Percentiles rank a stretch among this genome's conserved stretches.
Conservation (phyloP, 2,888 invertebrate species). For the Stictocephala bisonia region DNA sequence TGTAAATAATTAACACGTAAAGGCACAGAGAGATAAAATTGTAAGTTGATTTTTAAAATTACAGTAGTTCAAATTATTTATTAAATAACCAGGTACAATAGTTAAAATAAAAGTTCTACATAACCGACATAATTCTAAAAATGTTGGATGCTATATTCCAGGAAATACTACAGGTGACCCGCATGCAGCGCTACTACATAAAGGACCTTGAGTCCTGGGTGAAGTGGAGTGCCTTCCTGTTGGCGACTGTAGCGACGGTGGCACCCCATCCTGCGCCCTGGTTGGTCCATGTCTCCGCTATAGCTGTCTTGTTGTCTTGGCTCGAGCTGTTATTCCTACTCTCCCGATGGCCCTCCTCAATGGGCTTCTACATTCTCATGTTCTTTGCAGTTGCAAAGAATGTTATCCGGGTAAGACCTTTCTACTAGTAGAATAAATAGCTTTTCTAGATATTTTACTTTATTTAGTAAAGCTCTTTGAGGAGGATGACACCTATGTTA, state of each 20-base stretch:
- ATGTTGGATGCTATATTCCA: no score
- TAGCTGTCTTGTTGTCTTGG: slow-evolving; percentile 69
- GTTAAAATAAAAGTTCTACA: no score
- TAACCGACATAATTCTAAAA: no score
- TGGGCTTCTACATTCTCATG: slow-evolving; percentile 71
- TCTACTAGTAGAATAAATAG: no score
- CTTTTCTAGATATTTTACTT: no score
- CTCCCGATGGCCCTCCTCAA: slow-evolving; percentile 69
- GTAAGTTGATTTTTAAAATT: no score
- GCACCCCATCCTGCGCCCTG: slow-evolving; percentile 59
- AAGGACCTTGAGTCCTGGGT: slow-evolving; percentile 70
- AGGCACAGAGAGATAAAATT: no score
- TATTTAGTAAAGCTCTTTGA: no score
- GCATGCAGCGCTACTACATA: slow-evolving; percentile 68
- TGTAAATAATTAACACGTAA: no score
- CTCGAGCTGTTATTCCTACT: slow-evolving; percentile 70
- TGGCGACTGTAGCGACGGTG: slow-evolving; percentile 14
- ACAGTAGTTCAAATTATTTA: no score
- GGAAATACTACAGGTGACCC: slow-evolving; percentile 69
- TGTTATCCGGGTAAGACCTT: slow-evolving; percentile 67
- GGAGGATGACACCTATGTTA: no score
- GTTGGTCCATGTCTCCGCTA: slow-evolving; percentile 68
- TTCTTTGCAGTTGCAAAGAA: slow-evolving; percentile 71
- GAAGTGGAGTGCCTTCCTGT: slow-evolving; percentile 63
- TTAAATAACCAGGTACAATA: no score